Conservation (phyloP, 2,113 vertebrate species). For the Oncorhynchus tshawytscha region DNA sequence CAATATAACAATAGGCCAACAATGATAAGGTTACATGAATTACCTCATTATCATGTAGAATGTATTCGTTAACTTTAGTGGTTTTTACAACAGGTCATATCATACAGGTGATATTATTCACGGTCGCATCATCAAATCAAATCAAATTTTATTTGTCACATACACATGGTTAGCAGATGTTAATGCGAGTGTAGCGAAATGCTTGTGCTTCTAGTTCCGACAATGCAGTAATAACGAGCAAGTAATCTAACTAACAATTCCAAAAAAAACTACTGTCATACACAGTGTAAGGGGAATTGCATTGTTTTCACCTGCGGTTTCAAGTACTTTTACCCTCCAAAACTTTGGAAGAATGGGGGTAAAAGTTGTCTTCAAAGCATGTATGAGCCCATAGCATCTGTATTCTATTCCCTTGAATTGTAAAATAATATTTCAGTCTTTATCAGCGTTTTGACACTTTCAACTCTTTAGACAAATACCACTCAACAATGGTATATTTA, state of each 20-base stretch:
- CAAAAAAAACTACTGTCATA: too few relatives aligned
- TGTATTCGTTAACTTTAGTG: neutral
- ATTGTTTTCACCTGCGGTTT: neutral
- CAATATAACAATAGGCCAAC: neutral
- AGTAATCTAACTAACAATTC: too few relatives aligned
- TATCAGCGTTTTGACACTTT: neutral
- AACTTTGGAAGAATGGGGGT: neutral
- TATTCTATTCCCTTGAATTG: neutral
- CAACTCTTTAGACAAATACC: neutral
- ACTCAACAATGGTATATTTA: neutral
- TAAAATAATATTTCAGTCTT: neutral
- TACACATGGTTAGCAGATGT: too few relatives aligned
- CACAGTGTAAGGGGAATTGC: too few relatives aligned
- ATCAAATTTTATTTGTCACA: too few relatives aligned
- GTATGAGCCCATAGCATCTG: neutral
- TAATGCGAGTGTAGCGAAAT: too few relatives aligned
- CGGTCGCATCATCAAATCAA: too few relatives aligned
- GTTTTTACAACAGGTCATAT: neutral
- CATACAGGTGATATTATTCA: neutral
- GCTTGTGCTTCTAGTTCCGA: too few relatives aligned
- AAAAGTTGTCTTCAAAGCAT: neutral
- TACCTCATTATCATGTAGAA: neutral
- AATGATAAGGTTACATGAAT: neutral
- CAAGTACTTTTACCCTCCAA: neutral
- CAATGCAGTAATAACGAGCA: too few relatives aligned